Evolutionary conservation across 2,113 vertebrate species (phyloP).

Genomic region (Pteruthius melanotis): DNA sequence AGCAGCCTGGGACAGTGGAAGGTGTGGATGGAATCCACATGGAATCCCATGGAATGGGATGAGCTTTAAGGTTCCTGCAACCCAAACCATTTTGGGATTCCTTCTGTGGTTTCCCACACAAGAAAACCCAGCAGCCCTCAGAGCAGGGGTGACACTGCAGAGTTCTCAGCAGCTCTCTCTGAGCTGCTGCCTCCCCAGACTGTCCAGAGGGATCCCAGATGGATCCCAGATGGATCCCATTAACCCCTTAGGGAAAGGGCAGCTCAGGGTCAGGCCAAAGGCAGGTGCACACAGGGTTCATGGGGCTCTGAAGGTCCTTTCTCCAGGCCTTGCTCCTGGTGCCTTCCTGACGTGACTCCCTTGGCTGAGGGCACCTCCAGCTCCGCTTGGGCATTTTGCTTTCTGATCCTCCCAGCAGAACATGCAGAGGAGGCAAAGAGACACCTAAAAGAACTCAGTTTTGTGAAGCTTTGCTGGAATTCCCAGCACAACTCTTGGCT

Average conservation of each 20-base stretch:
- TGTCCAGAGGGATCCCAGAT: not conserved
- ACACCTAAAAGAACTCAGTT: not conserved
- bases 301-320: rapidly evolving
- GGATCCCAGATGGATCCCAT: not conserved
- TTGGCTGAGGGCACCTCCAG: not conserved
- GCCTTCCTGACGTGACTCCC: not conserved
- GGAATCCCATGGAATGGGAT: too few species aligned
- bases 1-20: not conserved
- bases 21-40: too few species aligned
- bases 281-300: rapidly evolving
- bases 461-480: not conserved
- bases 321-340: not conserved
- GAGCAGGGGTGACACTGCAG: not conserved
- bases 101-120: rapidly evolving
- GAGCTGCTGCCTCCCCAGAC: not conserved
- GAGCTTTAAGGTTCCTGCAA: not conserved
- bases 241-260: not conserved
- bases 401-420: not conserved
- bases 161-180: not conserved
- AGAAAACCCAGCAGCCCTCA: not conserved
- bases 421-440: not conserved
- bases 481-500: not conserved
- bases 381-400: not conserved
- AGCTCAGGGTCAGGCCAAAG: not conserved
- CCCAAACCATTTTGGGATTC: not conserved